A percentile compares a stretch with the other conserved stretches of the same genome.
Evolutionary conservation across 2,797 vertebrate genomes (phyloP).

Genomic region (Hapalemur alaotrensis): DNA sequence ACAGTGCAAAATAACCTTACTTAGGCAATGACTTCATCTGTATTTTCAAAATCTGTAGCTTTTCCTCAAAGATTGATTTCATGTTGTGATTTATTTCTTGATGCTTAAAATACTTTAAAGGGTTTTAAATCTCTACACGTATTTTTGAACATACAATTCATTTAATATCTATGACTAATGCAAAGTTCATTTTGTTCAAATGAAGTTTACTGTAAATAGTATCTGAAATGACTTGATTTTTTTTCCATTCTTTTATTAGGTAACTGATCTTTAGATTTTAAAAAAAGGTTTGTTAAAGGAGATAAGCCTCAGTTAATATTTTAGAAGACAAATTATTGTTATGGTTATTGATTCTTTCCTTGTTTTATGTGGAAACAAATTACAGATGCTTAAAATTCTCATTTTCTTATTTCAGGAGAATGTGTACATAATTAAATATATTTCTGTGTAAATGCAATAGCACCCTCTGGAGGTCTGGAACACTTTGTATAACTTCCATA

Average conservation of each 20-base stretch:
- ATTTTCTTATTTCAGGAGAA: constrained; percentile 52
- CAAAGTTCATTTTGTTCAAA: constrained; percentile 44
- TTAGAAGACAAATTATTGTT: constrained; percentile 48
- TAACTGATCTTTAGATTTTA: constrained; percentile 25
- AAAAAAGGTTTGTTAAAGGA: constrained; percentile 14
- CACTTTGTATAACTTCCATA: constrained; percentile 61
- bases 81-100: neutral
- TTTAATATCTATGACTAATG: constrained; percentile 12
- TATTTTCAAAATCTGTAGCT: constrained; percentile 26
- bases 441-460: constrained; percentile 82
- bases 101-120: constrained; percentile 6
- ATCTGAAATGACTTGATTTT: neutral
- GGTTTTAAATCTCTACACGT: neutral
- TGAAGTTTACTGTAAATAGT: constrained; percentile 40
- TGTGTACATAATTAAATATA: constrained; percentile 50
- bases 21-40: neutral
- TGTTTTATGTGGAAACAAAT: constrained; percentile 57
- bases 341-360: constrained; percentile 49
- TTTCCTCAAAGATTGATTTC: neutral
- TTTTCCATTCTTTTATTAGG: constrained; percentile 12
- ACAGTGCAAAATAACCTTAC: constrained; percentile 3
- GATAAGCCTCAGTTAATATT: constrained; percentile 37
- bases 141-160: constrained; percentile 15
- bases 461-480: constrained; percentile 82
- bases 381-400: constrained; percentile 59